These are phyloP conservation scores for Drosophila gunungcola DNA, from an alignment of 1,140 invertebrate species.

Conservation along the genomic window DNA sequence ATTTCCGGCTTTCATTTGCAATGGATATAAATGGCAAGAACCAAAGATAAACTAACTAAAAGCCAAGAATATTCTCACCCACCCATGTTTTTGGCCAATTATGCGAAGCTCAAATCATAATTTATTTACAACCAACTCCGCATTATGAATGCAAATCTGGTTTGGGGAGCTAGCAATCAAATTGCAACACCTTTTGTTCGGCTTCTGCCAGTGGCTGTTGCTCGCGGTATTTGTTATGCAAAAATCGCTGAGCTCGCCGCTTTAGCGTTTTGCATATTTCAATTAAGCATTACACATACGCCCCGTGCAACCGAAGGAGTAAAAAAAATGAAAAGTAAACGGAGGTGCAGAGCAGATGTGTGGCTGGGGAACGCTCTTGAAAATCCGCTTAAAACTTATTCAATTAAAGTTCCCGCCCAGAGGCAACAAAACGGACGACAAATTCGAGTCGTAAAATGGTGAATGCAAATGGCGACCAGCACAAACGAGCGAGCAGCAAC, in stretches of 20 bases:
- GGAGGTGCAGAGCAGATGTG: slow-evolving; percentile 17
- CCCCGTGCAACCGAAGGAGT: slow-evolving; percentile 32
- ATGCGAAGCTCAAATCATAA: slow-evolving; percentile 55
- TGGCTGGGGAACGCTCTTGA: slow-evolving; percentile 18
- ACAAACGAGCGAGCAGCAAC: slow-evolving; percentile 61
- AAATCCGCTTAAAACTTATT: slow-evolving; percentile 84
- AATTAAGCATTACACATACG: slow-evolving; percentile 73
- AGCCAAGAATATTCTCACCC: not conserved
- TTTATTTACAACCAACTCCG: slow-evolving; percentile 53
- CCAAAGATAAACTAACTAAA: slow-evolving; percentile 6
- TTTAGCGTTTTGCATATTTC: slow-evolving; percentile 60
- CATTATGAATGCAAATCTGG: slow-evolving; percentile 75
- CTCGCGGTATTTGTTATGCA: slow-evolving; percentile 65
- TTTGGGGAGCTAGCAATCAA: slow-evolving; percentile 55
- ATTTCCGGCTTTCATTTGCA: slow-evolving; percentile 1
- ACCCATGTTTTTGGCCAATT: slow-evolving; percentile 9
- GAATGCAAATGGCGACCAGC: slow-evolving; percentile 66
- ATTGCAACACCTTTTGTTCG: slow-evolving; percentile 70
- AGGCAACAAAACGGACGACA: slow-evolving; percentile 58
- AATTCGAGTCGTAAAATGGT: slow-evolving; percentile 74
- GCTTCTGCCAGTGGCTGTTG: slow-evolving; percentile 6
- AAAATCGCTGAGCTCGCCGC: slow-evolving; percentile 65
- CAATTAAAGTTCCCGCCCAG: slow-evolving; percentile 70
- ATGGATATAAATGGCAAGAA: not conserved
- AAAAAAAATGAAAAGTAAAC: not conserved